Evolutionary conservation across 2,113 vertebrate species (phyloP), one percentile per base, ranked within the genome.

Genomic region (Scatophagus argus): DNA sequence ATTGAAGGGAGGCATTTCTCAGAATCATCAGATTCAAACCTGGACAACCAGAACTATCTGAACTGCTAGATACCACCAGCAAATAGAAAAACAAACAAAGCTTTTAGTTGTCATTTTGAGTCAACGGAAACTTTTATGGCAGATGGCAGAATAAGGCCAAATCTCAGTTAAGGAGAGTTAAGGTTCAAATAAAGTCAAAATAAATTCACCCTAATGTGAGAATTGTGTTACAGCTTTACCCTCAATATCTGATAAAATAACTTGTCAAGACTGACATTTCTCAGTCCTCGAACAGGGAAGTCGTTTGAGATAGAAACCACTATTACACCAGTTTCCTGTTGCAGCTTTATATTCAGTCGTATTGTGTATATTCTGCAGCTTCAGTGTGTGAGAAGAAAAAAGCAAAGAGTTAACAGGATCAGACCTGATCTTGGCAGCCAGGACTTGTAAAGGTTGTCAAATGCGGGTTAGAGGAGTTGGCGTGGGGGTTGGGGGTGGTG

Each of bases 281-380:
- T 41, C n/a, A 21, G 54, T 7, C 25, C 27, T 58, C 34, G 14
- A 69, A 79, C 61, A 6, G 61, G 71, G 77, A 90, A 82, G 64
- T 67, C 0, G 9, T 68, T 44, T 23, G 12, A 72, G 7, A 63
- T 7, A 23, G 59, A 56, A 67, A 62, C 70, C 62, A 68, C 39
- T 7, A 21, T 82, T 87, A 62, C 70, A 79, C 27, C 60, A 82
- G 51, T 73, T 88, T 90, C 88, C 78, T 88, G 81, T 84, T 84
- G 65, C 58, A 80, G 75, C 38, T 73, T 72, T 55, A 27, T 68
- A 43, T 43, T 77, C 47, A 21, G 68, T 70, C 51, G 32, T 46
- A 41, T 27, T 43, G n/a, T 56, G 36, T 54, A n/a, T n/a, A n/a
- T n/a, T 72, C 46, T 59, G 16, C 19, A 41, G 63, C 54, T 36